Percentiles rank a stretch among this genome's conserved stretches.
phyloP scores from a whole-genome alignment of 30 jellyfish, hydroid and myxozoan genomes.

The Pseudorhiza aurosa region DNA sequence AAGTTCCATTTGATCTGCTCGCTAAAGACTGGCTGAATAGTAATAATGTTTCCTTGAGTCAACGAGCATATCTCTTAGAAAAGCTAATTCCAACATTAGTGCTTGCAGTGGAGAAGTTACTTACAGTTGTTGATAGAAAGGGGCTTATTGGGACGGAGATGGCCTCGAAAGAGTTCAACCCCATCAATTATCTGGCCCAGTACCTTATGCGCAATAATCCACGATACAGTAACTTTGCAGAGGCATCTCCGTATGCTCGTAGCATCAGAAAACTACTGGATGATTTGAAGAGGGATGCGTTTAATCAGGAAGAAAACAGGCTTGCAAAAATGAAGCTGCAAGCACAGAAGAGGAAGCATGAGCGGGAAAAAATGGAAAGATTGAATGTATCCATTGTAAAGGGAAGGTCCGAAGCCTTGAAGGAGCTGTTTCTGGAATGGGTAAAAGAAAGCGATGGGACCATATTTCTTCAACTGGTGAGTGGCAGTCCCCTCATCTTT shows the following conservation, averaged over 20 bases:
- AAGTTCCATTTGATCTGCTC: constrained; percentile 78
- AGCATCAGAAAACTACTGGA: constrained; percentile 73
- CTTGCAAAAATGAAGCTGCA: constrained; percentile 77
- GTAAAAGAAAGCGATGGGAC: constrained; percentile 70
- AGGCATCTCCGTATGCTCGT: constrained; percentile 85
- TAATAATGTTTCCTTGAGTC: constrained; percentile 49
- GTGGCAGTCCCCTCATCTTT: no score
- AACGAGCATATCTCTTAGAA: constrained; percentile 76
- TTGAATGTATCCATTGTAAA: constrained; percentile 38
- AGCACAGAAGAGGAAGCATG: constrained; percentile 74
- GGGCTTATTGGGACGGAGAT: constrained; percentile 45
- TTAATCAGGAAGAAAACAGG: constrained; percentile 70
- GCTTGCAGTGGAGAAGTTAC: constrained; percentile 78
- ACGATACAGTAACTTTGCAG: constrained; percentile 81
- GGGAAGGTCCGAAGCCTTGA: constrained; percentile 80
- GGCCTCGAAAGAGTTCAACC: constrained; percentile 68
- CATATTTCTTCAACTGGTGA: constrained; percentile 75
- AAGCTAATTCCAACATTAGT: constrained; percentile 87
- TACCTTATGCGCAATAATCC: constrained; percentile 92
- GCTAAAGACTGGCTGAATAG: constrained; percentile 79
- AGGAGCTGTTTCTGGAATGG: constrained; percentile 83
- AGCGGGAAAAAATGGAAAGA: constrained; percentile 47
- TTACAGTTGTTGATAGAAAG: constrained; percentile 47
- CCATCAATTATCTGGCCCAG: constrained; percentile 85
- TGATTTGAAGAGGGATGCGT: constrained; percentile 75